Evolutionary conservation across 2,113 vertebrate genomes (phyloP), one percentile per base, ranked within the genome.

Genomic region (Brevimyrus niger): DNA sequence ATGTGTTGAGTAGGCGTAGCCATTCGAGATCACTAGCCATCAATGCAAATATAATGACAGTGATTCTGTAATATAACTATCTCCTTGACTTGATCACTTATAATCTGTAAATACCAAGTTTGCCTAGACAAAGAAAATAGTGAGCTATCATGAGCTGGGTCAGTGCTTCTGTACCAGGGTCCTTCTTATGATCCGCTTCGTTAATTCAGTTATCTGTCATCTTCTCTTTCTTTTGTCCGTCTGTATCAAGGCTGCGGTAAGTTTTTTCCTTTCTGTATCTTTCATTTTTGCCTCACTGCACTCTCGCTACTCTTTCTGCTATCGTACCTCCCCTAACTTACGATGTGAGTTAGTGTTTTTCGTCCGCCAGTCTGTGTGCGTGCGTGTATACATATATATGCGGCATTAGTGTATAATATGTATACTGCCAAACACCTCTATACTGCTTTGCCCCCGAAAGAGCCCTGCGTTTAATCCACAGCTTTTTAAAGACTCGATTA

Each of bases 161-260:
- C 87, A 61, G 27, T 87, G 27, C 23, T 82, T 65, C 13, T 61
- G 47, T 91, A 53, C 53, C 58, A 23, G 51, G 47, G 48, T 85
- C 58, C 47, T 1, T 88, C 44, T 90, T 91, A 85, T 38, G 86
- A 6, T 80, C 76, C 31, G 89, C 91, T 50, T 93, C 90, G 91
- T 95, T 95, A 95, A 98, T 97, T 92, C 94, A 92, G 93, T 94
- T 96, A 92, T 98, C 95, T 98, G 94, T 95, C 98, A 94, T 97
- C 95, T 98, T 96, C 97, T 96, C 96, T 97, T 96, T 94, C 91
- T 90, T 87, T 93, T 95, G 90, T 94, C 94, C 95, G 93, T 97
- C 94, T 97, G 94, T 94, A 95, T 96, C 96, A 97, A 99, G 98
- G 98, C 98, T 93, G 97, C 96, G 98, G 98, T 99, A 99, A 99